These are phyloP conservation scores for Onthophagus sagittarius DNA, from an alignment of 2,888 invertebrate species.

Conservation along the genomic window DNA sequence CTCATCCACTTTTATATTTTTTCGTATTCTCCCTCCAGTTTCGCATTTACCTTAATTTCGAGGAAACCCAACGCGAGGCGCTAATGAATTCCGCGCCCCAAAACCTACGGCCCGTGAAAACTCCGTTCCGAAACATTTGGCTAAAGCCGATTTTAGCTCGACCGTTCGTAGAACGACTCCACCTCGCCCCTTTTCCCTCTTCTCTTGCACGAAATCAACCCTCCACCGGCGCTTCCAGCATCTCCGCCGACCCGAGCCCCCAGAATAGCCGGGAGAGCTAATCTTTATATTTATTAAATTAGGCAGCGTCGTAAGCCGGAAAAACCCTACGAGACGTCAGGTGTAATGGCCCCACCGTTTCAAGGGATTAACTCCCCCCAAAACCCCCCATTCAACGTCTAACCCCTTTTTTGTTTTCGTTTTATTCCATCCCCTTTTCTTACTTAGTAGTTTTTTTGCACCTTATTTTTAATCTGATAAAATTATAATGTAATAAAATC, in stretches of 20 bases:
- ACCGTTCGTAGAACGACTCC: too few relatives aligned
- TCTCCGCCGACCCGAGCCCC: not conserved
- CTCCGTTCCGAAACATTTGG: conserved; percentile 39
- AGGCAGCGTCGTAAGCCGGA: conserved; percentile 6
- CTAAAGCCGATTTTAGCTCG: conserved; percentile 32
- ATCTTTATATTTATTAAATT: conserved; percentile 14
- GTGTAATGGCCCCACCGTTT: not conserved
- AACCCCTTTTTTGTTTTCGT: not conserved
- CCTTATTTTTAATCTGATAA: too few relatives aligned
- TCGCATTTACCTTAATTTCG: not conserved
- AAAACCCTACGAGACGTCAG: not conserved
- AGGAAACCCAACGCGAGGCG: conserved; percentile 18
- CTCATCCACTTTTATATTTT: not conserved
- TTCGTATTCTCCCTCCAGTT: conserved; percentile 3
- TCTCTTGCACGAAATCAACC: not conserved
- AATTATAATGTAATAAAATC: too few relatives aligned
- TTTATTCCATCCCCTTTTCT: too few relatives aligned
- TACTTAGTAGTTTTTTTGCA: too few relatives aligned
- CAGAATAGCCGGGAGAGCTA: not conserved
- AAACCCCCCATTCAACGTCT: not conserved
- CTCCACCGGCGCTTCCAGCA: not conserved
- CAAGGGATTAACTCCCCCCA: not conserved
- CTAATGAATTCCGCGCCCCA: conserved; percentile 35
- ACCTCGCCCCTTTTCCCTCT: too few relatives aligned
- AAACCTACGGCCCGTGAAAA: conserved; percentile 35